Evolutionary conservation across 2,113 vertebrate species (phyloP), one percentile per base, ranked within the genome.

Genomic region (Struthidea cinerea): DNA sequence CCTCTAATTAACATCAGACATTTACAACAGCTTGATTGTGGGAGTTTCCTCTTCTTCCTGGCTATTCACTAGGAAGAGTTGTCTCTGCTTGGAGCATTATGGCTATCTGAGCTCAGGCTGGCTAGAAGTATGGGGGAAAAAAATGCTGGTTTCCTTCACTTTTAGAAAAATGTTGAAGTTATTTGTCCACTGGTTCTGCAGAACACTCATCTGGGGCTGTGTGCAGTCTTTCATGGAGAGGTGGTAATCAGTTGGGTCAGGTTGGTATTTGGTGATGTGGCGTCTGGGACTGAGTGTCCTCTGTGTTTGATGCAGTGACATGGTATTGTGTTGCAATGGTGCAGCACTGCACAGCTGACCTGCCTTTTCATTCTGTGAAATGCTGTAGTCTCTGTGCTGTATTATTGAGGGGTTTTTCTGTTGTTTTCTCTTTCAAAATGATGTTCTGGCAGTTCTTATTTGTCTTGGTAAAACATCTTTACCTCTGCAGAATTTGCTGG

Each of bases 201-300:
- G 42, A 42, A 21, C 0, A 0, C 49, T 73, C 1, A 3, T 39
- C 32, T 2, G 10, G 14, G n/a, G 55, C 52, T 17, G 49, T 30
- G 44, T 47, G 30, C 24, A 44, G 21, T 6, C 63, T 55, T 57
- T 2, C 0, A 1, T 16, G 30, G 42, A 46, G 26, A 88, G 55
- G 13, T 39, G 41, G 46, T 41, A 42, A 6, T 67, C 13, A 19
- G 0, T 0, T 2, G 11, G 16, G 11, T 47, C 35, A 28, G 37
- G 46, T 0, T 85, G 23, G 13, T 7, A 14, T 24, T 30, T 57
- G 42, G 47, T 28, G 28, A 5, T 4, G 27, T 47, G 18, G 21
- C 7, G 1, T 21, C 39, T 28, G 37, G 59, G 50, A 9, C n/a
- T 13, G 22, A 28, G 16, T 2, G n/a, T 52, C 42, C 35, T 13